phyloP scores from a whole-genome alignment of 2,888 invertebrate species.

The Oxystoma pomonae region DNA sequence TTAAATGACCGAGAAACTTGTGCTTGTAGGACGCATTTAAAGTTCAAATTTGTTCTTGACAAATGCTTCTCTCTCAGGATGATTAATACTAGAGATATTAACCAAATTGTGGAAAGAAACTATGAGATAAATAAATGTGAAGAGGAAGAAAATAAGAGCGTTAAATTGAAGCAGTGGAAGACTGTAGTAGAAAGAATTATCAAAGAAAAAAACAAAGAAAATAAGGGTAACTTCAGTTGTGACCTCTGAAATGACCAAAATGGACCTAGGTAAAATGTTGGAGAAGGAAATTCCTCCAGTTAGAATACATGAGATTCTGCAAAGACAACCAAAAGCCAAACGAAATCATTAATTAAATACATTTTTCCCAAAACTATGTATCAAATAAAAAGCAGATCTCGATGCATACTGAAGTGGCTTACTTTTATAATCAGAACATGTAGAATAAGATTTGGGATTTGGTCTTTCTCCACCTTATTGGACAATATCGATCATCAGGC shows the following conservation, averaged over 20 bases:
- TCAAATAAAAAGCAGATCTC: neutral
- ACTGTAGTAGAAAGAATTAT: neutral
- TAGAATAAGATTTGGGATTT: neutral
- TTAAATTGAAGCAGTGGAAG: neutral
- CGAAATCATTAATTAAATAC: neutral
- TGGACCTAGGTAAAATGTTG: neutral
- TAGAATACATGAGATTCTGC: neutral
- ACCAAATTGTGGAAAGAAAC: too few species aligned
- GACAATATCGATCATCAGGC: neutral
- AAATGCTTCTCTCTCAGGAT: neutral
- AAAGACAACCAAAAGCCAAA: neutral
- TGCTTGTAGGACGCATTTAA: neutral
- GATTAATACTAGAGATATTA: too few species aligned
- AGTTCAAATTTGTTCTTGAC: neutral
- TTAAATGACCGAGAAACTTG: neutral
- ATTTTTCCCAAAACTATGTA: neutral
- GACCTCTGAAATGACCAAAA: neutral
- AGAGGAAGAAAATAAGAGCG: neutral
- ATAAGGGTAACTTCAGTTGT: neutral
- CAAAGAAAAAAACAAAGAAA: neutral
- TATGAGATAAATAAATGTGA: neutral
- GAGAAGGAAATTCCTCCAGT: neutral
- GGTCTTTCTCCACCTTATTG: neutral
- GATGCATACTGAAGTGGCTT: neutral
- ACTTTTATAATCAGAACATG: neutral